Evolutionary conservation across 2,888 invertebrate genomes (phyloP).

Genomic region (Coremacera marginata): DNA sequence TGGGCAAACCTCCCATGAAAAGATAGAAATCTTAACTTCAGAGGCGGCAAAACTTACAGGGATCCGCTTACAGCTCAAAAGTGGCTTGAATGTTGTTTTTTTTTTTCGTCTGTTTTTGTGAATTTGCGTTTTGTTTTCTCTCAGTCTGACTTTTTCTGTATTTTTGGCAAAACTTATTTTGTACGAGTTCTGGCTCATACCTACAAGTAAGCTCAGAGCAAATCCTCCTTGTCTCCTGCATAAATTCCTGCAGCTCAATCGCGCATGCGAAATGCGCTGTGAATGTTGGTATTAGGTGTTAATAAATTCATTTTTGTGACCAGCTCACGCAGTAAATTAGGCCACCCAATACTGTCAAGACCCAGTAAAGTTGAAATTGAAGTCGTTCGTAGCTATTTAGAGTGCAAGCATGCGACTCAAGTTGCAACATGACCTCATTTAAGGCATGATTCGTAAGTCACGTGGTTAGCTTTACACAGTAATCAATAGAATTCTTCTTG

Average conservation of each 20-base stretch:
- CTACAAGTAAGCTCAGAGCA: background rate
- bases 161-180: slow-evolving; percentile 13
- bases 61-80: slow-evolving; percentile 53
- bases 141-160: background rate
- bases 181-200: background rate
- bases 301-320: slow-evolving; percentile 69
- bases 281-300: slow-evolving; percentile 64
- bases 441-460: background rate
- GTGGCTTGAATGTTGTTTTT: slow-evolving; percentile 1
- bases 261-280: slow-evolving; percentile 38
- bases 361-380: no score
- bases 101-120: background rate
- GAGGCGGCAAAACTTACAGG: slow-evolving; percentile 57
- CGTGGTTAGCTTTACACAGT: no score
- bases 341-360: slow-evolving; percentile 17
- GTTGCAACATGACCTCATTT: background rate
- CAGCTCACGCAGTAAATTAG: slow-evolving; percentile 57
- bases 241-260: slow-evolving; percentile 55
- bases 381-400: background rate
- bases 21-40: slow-evolving; percentile 62
- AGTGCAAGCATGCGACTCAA: background rate
- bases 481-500: no score
- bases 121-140: background rate
- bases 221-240: slow-evolving; percentile 11
- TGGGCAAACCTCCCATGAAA: slow-evolving; percentile 62